Conservation (phyloP, 2,113 vertebrate genomes). For the Sebastes fasciatus region DNA sequence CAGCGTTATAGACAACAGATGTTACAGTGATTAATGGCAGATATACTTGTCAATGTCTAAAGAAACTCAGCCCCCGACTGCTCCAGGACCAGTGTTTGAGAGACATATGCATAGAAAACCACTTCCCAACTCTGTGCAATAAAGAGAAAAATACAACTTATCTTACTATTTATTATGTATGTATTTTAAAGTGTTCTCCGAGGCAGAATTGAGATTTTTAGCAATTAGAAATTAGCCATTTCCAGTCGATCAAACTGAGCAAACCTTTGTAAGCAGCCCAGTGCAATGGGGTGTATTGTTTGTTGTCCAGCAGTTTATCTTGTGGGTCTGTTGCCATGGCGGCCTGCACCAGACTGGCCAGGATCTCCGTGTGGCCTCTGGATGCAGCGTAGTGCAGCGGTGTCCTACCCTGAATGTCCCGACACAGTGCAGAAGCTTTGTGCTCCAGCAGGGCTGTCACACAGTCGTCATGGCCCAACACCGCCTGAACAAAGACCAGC, state of each 20-base stretch:
- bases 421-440: constrained; percentile 92
- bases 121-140: neutral
- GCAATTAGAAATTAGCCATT: neutral
- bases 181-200: neutral
- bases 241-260: constrained; percentile 30
- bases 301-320: constrained; percentile 93
- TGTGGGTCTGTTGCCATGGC: constrained; percentile 90
- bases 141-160: neutral
- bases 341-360: constrained; percentile 90
- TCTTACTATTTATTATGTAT: neutral
- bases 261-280: constrained; percentile 98
- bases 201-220: neutral
- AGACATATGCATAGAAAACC: constrained; percentile 4
- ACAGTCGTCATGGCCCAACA: constrained; percentile 92
- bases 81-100: neutral
- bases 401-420: constrained; percentile 92
- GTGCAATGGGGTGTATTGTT: constrained; percentile 95
- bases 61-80: neutral
- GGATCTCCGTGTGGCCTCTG: constrained; percentile 89
- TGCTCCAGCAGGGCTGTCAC: constrained; percentile 94
- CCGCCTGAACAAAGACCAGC: constrained; percentile 82
- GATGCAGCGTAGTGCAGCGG: constrained; percentile 95
- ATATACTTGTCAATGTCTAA: neutral
- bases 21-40: neutral
- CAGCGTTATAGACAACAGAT: neutral